Conservation (phyloP, 2,797 vertebrate genomes). For the Diplodus sargus region DNA sequence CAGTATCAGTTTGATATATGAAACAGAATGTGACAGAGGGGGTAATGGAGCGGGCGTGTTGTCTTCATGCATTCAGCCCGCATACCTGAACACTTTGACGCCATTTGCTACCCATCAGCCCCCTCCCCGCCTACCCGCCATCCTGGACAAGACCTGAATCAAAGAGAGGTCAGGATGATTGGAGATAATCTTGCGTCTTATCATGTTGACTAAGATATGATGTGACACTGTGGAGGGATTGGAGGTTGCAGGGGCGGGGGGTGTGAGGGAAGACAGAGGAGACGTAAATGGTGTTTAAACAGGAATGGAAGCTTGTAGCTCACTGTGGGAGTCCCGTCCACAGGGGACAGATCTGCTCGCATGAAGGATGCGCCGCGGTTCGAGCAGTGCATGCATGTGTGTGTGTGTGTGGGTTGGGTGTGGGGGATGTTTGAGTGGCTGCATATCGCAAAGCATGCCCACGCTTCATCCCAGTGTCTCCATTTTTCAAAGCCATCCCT, state of each 20-base stretch:
- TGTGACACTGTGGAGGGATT: constrained; percentile 61
- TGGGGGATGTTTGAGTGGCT: constrained; percentile 6
- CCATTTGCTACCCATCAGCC: constrained; percentile 42
- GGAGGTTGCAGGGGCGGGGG: neutral
- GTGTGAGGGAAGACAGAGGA: constrained; percentile 16
- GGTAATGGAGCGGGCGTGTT: constrained; percentile 72
- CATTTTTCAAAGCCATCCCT: constrained; percentile 41
- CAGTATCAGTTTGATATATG: constrained; percentile 68
- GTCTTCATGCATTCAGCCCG: constrained; percentile 68
- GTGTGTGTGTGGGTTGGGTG: too few species aligned
- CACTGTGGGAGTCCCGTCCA: constrained; percentile 51
- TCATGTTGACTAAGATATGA: constrained; percentile 69
- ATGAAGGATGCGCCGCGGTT: neutral
- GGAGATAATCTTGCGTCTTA: constrained; percentile 71
- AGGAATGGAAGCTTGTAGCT: constrained; percentile 30
- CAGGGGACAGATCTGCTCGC: constrained; percentile 31
- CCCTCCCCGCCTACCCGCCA: constrained; percentile 33
- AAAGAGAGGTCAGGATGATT: constrained; percentile 68
- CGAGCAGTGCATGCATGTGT: neutral
- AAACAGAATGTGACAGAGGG: constrained; percentile 76
- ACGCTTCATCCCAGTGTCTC: constrained; percentile 35
- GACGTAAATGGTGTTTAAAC: constrained; percentile 60
- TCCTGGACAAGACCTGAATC: constrained; percentile 70
- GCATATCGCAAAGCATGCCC: constrained; percentile 36
- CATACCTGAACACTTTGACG: constrained; percentile 56